phyloP scores from a whole-genome alignment of 2,888 invertebrate species.

The Bombyx huttoni region DNA sequence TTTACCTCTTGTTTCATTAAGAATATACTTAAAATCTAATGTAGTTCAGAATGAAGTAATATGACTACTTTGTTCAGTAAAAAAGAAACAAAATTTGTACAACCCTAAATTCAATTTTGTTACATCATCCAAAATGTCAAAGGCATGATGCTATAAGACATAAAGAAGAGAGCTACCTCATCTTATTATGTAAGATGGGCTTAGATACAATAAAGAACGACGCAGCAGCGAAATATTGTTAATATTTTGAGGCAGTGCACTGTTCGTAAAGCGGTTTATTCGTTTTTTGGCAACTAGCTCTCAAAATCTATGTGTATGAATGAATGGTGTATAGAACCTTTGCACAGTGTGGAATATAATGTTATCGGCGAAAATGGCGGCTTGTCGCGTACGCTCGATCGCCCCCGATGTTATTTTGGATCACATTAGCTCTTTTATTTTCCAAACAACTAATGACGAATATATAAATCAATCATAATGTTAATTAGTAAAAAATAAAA shows the following conservation, averaged over 20 bases:
- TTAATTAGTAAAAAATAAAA: too few relatives aligned
- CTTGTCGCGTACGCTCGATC: constrained; percentile 24
- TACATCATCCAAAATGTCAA: too few relatives aligned
- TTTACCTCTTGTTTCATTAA: too few relatives aligned
- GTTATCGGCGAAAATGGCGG: constrained; percentile 19
- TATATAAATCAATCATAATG: constrained; percentile 11
- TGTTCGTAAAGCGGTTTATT: constrained; percentile 41
- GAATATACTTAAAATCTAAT: too few relatives aligned
- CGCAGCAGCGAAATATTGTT: constrained; percentile 21
- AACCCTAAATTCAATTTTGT: too few relatives aligned
- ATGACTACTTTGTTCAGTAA: too few relatives aligned
- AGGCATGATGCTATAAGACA: background rate
- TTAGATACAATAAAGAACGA: constrained; percentile 3
- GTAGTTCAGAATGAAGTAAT: too few relatives aligned
- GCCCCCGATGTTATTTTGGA: constrained; percentile 30
- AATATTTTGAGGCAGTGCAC: constrained; percentile 28
- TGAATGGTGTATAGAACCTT: constrained; percentile 10
- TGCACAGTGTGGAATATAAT: constrained; percentile 17
- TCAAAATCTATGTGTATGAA: constrained; percentile 18
- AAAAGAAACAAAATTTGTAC: too few relatives aligned
- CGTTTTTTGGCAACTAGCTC: constrained; percentile 29
- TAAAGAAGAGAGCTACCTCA: background rate
- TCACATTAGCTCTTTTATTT: constrained; percentile 23
- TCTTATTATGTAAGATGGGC: constrained; percentile 9
- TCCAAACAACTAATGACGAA: constrained; percentile 22